Conservation (phyloP, 1,140 invertebrate genomes). For the Helicoverpa armigera region DNA sequence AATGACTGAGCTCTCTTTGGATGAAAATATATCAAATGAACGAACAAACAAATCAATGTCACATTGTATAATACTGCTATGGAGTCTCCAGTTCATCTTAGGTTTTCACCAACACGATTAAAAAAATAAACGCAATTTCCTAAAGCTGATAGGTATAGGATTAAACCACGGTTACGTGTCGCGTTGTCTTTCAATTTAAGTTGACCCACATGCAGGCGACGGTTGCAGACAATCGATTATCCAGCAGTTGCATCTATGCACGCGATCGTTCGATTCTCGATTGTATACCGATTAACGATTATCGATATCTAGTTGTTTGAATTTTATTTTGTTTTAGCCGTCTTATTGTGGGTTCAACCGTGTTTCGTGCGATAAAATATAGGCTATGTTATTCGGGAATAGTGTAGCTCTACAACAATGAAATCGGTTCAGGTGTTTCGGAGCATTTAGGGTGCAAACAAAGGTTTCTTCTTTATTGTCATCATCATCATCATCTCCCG, state of each 20-base stretch:
- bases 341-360: neutral
- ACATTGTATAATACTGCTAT: no score
- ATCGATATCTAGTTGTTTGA: slow-evolving; percentile 25
- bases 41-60: no score
- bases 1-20: no score
- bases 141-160: neutral
- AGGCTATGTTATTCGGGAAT: no score
- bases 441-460: no score
- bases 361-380: no score
- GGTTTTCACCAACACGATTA: neutral
- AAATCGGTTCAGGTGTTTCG: no score
- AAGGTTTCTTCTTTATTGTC: no score
- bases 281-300: slow-evolving; percentile 34
- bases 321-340: neutral
- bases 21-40: no score
- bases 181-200: slow-evolving; percentile 62
- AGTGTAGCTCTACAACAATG: no score
- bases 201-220: slow-evolving; percentile 58
- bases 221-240: slow-evolving; percentile 59
- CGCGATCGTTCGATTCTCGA: slow-evolving; percentile 57
- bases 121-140: neutral
- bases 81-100: neutral
- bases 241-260: slow-evolving; percentile 63
- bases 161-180: slow-evolving; percentile 36
- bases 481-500: no score